These are phyloP conservation scores for Agriotes lineatus DNA, from an alignment of 2,888 invertebrate genomes.

Conservation along the genomic window DNA sequence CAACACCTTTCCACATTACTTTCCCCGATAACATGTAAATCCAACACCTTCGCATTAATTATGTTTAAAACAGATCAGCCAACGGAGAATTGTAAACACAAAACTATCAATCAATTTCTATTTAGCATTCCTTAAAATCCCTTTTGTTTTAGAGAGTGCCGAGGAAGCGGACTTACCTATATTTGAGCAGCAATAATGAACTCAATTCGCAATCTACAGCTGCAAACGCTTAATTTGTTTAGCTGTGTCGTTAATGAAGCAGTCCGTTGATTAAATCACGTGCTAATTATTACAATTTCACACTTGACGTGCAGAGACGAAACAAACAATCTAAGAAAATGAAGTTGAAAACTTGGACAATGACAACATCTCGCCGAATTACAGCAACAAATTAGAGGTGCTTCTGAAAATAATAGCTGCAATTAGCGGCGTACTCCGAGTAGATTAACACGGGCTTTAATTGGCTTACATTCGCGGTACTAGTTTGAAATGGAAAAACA, in stretches of 20 bases:
- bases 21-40: too few species aligned
- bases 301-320: not conserved
- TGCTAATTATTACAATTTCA: conserved; percentile 13
- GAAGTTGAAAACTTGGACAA: conserved; percentile 4
- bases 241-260: not conserved
- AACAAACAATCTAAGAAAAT: conserved; percentile 13
- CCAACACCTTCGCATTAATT: too few species aligned
- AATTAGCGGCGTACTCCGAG: conserved; percentile 7
- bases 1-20: too few species aligned
- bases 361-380: not conserved
- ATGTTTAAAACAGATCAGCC: too few species aligned
- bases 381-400: conserved; percentile 14
- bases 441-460: conserved; percentile 11
- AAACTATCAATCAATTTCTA: conserved; percentile 16
- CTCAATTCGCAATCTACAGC: not conserved
- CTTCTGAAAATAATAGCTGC: conserved; percentile 22
- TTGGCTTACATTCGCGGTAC: conserved; percentile 10
- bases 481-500: too few species aligned
- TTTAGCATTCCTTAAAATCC: too few species aligned
- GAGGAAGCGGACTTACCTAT: not conserved
- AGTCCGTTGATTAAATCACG: not conserved
- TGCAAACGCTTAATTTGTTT: not conserved
- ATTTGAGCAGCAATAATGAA: not conserved
- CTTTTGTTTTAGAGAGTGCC: not conserved
- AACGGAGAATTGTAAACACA: too few species aligned